Evolutionary conservation across 2,113 vertebrate genomes (phyloP), one percentile per base, ranked within the genome.

Genomic region (Psittacula cyanocephala): DNA sequence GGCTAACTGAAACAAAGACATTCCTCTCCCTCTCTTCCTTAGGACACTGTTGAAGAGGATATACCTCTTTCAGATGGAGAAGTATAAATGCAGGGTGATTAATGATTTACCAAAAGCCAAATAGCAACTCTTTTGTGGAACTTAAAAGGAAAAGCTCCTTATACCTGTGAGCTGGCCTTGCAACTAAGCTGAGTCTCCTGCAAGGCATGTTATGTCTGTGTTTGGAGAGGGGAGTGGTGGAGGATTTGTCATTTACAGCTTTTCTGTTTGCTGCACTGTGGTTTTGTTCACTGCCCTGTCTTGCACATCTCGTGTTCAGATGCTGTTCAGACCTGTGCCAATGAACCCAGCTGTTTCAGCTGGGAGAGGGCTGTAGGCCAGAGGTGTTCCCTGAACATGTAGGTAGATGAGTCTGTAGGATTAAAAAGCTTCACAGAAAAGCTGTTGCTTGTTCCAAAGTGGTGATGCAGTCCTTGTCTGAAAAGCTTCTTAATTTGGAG

Each of bases 61-160:
- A 13, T n/a, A 5, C 25, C 23, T 63, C 43, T 81, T n/a, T 37
- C 43, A 47, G 53, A 16, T 39, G 62, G 63, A 86, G 41, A 83
- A 60, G 60, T 16, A 78, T 84, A 52, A 89, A 50, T 62, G 35
- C 6, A 10, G 43, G 75, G 47, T 3, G 0, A 67, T 96, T 96
- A 95, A 91, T 93, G 64, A 93, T 93, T 94, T 86, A 88, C 72
- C 52, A 44, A 29, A 5, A 52, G 62, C 57, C 65, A 53, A 4
- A 7, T 25, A 92, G 80, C 37, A 68, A 3, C 31, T 65, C 25
- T 79, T 35, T 44, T 44, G 4, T 44, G 89, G 86, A 94, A 80
- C 83, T 89, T 81, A 55, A 72, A 53, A 46, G 74, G 50, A 41
- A n/a, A 77, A 84, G 46, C 35, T 87, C 22, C 25, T 37, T 67